Evolutionary conservation across 1,140 invertebrate genomes (phyloP).

Genomic region (Eupeodes corollae): DNA sequence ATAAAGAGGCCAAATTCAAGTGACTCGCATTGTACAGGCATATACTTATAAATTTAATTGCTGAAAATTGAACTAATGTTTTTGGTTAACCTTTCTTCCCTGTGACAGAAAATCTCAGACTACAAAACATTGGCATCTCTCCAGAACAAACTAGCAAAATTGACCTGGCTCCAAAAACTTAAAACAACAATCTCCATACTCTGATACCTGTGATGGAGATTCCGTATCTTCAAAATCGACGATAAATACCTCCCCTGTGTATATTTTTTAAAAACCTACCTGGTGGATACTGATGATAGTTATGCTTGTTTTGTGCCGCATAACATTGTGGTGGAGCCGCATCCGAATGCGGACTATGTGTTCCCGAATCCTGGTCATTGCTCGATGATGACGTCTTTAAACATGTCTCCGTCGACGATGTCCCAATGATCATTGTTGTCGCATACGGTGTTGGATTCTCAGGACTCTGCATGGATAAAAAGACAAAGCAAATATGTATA

Average conservation of each 20-base stretch:
- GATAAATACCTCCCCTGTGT: too few species aligned
- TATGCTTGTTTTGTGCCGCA: conserved; percentile 37
- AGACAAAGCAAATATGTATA: too few species aligned
- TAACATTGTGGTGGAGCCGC: conserved; percentile 14
- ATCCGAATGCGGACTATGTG: conserved; percentile 38
- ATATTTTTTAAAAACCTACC: conserved; percentile 25
- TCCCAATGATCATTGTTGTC: conserved; percentile 58
- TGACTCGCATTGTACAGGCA: too few species aligned
- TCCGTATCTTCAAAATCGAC: too few species aligned
- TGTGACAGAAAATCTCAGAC: too few species aligned
- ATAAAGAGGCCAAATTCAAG: too few species aligned
- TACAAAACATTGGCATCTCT: conserved; percentile 7
- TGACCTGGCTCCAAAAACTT: neutral
- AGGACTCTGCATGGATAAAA: conserved; percentile 19
- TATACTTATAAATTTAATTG: too few species aligned
- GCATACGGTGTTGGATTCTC: conserved; percentile 71
- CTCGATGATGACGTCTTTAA: conserved; percentile 40
- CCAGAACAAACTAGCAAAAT: neutral
- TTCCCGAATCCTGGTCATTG: conserved; percentile 42
- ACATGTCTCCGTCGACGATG: conserved; percentile 38
- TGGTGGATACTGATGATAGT: conserved; percentile 40
- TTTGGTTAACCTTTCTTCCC: too few species aligned
- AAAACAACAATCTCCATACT: neutral
- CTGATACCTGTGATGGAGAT: too few species aligned
- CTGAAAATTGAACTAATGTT: too few species aligned